Conservation (phyloP, 30 jellyfish, hydroid and myxozoan genomes). For the Cassiopea xamachana region DNA sequence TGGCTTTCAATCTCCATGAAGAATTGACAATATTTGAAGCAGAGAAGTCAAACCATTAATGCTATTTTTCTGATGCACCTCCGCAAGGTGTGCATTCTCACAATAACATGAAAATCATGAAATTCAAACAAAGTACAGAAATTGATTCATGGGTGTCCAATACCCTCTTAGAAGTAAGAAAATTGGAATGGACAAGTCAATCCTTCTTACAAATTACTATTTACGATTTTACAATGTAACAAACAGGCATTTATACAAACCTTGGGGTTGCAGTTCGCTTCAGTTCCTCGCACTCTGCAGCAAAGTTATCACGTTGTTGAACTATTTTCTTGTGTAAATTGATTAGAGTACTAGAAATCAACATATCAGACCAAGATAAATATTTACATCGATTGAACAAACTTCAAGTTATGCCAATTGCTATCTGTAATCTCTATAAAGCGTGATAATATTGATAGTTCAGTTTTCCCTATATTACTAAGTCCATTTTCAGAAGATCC, state of each 20-base stretch:
- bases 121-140: not conserved
- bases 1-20: too few species aligned
- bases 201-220: not conserved
- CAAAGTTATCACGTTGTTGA: conserved; percentile 81
- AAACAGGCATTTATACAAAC: conserved; percentile 22
- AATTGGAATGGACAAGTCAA: too few species aligned
- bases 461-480: too few species aligned
- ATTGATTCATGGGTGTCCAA: too few species aligned
- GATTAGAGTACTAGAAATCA: conserved; percentile 67
- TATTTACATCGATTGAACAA: too few species aligned
- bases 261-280: conserved; percentile 95
- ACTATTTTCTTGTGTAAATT: conserved; percentile 80
- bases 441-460: too few species aligned
- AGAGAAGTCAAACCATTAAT: not conserved
- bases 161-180: too few species aligned
- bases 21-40: too few species aligned
- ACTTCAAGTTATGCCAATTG: too few species aligned
- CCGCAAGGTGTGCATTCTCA: not conserved
- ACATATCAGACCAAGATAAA: not conserved
- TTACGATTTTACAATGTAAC: not conserved
- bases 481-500: too few species aligned
- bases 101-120: not conserved
- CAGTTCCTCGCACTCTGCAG: conserved; percentile 80
- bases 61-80: not conserved
- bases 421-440: too few species aligned